Conservation (phyloP, 1,140 invertebrate genomes). For the Choristoneura fumiferana region DNA sequence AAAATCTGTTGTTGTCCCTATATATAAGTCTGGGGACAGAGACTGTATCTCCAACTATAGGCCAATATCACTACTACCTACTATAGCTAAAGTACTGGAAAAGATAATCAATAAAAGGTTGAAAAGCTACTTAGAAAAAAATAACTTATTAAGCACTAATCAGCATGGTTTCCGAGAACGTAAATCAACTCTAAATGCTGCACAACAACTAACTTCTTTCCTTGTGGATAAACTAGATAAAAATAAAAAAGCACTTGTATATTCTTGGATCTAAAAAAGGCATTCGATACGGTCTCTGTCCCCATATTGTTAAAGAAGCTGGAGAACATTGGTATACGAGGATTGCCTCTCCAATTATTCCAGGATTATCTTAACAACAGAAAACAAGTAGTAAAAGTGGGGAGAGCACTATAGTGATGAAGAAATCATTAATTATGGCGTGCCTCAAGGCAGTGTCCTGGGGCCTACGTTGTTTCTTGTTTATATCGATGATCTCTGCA, state of each 20-base stretch:
- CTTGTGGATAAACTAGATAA: conserved; percentile 23
- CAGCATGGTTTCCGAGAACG: conserved; percentile 17
- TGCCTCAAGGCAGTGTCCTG: conserved; percentile 24
- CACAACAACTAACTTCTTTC: not conserved
- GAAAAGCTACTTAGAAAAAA: conserved; percentile 8
- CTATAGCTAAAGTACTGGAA: conserved; percentile 20
- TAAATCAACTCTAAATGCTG: conserved; percentile 13
- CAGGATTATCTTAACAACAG: conserved; percentile 5
- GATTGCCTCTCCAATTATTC: conserved; percentile 9
- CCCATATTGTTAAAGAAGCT: conserved; percentile 30
- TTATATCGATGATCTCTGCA: not conserved
- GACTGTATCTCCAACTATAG: too few relatives aligned
- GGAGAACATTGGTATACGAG: conserved; percentile 28
- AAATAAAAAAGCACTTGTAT: conserved; percentile 25
- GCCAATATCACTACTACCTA: too few relatives aligned
- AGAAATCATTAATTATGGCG: conserved; percentile 10
- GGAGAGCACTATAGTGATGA: not conserved
- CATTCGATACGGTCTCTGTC: too few relatives aligned
- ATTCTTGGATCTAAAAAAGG: too few relatives aligned
- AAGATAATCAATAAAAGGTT: conserved; percentile 15
- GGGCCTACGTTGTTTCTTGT: conserved; percentile 28
- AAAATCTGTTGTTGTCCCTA: too few relatives aligned
- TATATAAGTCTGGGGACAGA: too few relatives aligned
- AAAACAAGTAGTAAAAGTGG: too few relatives aligned
- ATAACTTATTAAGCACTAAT: not conserved